Base-by-base conservation (phyloP, 1,140 invertebrate species). In the Bradysia coprophila region DNA sequence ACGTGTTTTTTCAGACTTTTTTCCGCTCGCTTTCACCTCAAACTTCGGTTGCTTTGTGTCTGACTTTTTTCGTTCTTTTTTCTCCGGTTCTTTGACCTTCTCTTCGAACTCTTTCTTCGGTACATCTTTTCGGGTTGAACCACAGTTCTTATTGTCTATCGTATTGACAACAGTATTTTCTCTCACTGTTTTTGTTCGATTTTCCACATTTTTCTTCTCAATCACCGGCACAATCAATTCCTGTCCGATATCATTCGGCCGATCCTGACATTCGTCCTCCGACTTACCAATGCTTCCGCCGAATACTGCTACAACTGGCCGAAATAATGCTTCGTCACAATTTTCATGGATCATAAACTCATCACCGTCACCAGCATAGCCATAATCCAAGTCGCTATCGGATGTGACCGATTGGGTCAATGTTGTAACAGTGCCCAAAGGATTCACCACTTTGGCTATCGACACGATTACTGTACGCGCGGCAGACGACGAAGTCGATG, bases 351-450 rank as follows among this genome's bases (percentile, higher is more conserved):
- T 73, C 31, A 48, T 47, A 1, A 54, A 51, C 43, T 63, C 45
- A 38, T 56, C 57, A 11, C 63, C 60, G 13, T 63, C 51, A 16
- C 54, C 49, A 39, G 54, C 51, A 37, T 56, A 60, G n/a, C 63
- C 56, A 40, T 64, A 62, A 37, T 68, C 68, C 44, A 67, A 63
- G 45, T 73, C 69, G 13, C 58, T 57, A 42, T 64, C 62, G 23
- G 75, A 66, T 45, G 56, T 52, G 13, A 55, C 55, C 43, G 56
- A 59, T 1, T 57, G 59, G 46, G 50, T 57, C 23, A 66, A 63
- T 48, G 66, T 61, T 28, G 59, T 61, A 39, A 81, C 78, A 22
- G 73, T 77, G 50, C 78, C 78, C 53, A 74, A 50, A 21, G 77
- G 77, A 68, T 78, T 79, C 50, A 80, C 75, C 48, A 78, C 71